Evolutionary conservation across 2,797 vertebrate genomes (phyloP).

Genomic region (Novumbra hubbsi): DNA sequence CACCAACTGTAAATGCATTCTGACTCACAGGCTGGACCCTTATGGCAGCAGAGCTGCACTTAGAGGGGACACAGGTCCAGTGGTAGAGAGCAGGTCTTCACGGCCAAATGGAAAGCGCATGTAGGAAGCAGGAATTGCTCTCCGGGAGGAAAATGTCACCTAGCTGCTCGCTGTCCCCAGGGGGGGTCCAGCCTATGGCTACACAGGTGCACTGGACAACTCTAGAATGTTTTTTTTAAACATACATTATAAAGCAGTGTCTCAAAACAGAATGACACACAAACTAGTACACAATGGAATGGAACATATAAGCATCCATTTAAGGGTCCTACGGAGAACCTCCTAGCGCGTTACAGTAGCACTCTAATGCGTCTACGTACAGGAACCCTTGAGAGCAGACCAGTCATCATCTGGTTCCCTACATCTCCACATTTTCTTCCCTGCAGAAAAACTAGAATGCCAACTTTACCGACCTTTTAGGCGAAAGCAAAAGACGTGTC

Average conservation of each 20-base stretch:
- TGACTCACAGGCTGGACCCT: not conserved
- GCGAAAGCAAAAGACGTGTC: not conserved
- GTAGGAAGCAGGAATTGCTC: not conserved
- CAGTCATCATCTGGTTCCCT: not conserved
- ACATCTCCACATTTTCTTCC: not conserved
- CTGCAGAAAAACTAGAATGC: not conserved
- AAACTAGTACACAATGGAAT: not conserved
- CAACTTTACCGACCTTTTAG: not conserved
- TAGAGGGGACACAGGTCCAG: not conserved
- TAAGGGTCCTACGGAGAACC: slow-evolving; percentile 28
- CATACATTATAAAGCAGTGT: too few species aligned
- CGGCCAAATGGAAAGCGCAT: not conserved
- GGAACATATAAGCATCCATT: not conserved
- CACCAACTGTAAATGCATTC: not conserved
- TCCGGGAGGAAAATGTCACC: slow-evolving; percentile 50
- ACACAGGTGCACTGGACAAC: not conserved
- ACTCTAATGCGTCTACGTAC: not conserved
- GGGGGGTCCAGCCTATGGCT: too few species aligned
- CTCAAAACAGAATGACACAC: not conserved
- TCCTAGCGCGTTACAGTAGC: not conserved
- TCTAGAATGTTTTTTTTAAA: not conserved
- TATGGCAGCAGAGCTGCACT: not conserved
- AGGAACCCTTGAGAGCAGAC: not conserved
- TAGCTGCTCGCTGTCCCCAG: slow-evolving; percentile 9
- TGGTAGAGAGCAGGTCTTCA: not conserved